A percentile compares a stretch with the other conserved stretches of the same genome.
phyloP scores from a whole-genome alignment of 37 sponge, comb jelly and placozoan species.

The Amphimedon queenslandica region DNA sequence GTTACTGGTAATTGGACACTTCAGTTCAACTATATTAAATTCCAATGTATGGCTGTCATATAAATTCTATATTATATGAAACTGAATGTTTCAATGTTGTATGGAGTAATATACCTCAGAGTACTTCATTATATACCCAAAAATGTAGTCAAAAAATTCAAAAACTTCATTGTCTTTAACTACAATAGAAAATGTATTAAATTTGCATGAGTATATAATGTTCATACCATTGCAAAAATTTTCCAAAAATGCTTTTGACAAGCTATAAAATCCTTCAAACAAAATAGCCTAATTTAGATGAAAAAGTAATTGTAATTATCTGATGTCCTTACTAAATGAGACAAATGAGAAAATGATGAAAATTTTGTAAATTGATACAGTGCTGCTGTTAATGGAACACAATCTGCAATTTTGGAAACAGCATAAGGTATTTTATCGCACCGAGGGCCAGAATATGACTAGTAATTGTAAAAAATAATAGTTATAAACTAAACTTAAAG shows the following conservation, averaged over 20 bases:
- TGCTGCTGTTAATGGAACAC: not conserved
- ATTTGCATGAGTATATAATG: not conserved
- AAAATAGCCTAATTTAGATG: not conserved
- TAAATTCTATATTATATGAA: too few relatives aligned
- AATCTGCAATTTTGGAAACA: too few relatives aligned
- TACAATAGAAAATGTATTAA: not conserved
- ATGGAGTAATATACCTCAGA: not conserved
- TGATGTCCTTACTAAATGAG: too few relatives aligned
- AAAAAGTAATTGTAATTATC: not conserved
- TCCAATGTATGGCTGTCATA: too few relatives aligned
- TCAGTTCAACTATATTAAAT: too few relatives aligned
- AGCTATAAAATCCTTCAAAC: not conserved
- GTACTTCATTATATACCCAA: not conserved
- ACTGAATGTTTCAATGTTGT: too few relatives aligned
- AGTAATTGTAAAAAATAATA: too few relatives aligned
- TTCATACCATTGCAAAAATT: not conserved
- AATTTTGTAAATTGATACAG: not conserved
- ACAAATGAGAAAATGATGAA: too few relatives aligned
- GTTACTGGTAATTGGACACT: too few relatives aligned
- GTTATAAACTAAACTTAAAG: too few relatives aligned
- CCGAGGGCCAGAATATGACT: too few relatives aligned
- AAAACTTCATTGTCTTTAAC: not conserved
- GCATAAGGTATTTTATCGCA: too few relatives aligned
- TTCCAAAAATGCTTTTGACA: not conserved
- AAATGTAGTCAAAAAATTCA: not conserved